Evolutionary conservation across 2,888 invertebrate genomes (phyloP), one percentile per base, ranked within the genome.

Genomic region (Limenitis camilla): DNA sequence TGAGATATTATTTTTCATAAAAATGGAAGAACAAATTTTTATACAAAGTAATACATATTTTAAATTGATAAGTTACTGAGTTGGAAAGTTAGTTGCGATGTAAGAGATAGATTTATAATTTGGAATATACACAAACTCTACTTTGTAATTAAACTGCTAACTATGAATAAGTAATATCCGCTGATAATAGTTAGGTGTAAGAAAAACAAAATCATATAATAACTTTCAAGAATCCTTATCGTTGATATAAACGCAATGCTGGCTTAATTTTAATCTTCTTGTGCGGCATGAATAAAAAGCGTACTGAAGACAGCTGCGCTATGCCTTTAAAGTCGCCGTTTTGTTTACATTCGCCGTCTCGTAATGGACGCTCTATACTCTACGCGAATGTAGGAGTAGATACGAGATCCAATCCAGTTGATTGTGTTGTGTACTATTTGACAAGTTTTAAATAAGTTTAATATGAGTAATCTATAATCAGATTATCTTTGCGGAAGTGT

Each of bases 291-390:
- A 53, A 59, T 56, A 63, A 64, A 61, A 59, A 58, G 52, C 60
- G 52, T 64, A 66, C 58, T 62, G 59, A 64, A 63, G 68, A 64
- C 67, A 64, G 65, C 67, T 72, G 68, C 70, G 67, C 69, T 69
- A 69, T 68, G 64, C 69, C 74, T 79, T 81, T 78, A 64, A 75
- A 76, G 76, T 80, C 68, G 69, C 79, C 79, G 79, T 67, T 59
- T 66, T 80, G 79, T 81, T 80, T 81, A 81, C 74, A 65, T 73
- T 72, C 46, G 52, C 62, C 56, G 64, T 49, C 61, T 58, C 68
- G 69, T 78, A 80, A 80, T 80, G 76, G 78, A 78, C 67, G 74
- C 66, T 63, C 60, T 64, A 65, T 71, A n/a, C n/a, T n/a, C n/a
- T n/a, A n/a, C n/a, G 55, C 55, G 42, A 60, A 57, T 59, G 54